phyloP scores from a whole-genome alignment of 2,888 invertebrate genomes.

The Azorinus chamasolen region DNA sequence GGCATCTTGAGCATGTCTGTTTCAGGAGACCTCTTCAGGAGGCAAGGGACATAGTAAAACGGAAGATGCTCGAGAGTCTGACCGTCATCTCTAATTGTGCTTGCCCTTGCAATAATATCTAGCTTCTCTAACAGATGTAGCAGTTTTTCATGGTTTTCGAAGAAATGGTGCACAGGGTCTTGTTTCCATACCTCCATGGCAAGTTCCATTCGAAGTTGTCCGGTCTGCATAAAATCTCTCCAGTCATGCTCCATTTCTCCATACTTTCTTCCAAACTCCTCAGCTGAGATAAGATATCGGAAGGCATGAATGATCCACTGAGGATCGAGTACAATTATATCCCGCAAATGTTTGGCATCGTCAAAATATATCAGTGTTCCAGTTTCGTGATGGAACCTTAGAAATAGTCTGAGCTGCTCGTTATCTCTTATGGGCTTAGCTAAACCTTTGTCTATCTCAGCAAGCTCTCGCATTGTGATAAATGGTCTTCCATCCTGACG shows the following conservation, averaged over 20 bases:
- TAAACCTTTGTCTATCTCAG: constrained; percentile 26
- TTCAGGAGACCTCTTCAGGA: constrained; percentile 32
- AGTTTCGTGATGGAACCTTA: constrained; percentile 35
- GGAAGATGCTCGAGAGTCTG: constrained; percentile 12
- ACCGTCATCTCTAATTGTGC: constrained; percentile 33
- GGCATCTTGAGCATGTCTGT: constrained; percentile 5
- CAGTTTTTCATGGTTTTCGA: constrained; percentile 43
- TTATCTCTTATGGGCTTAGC: constrained; percentile 42
- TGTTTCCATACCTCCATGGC: constrained; percentile 47
- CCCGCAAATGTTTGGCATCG: constrained; percentile 20
- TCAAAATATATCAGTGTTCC: constrained; percentile 49
- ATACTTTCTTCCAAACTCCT: constrained; percentile 49
- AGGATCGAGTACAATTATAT: constrained; percentile 48
- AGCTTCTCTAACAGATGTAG: constrained; percentile 44
- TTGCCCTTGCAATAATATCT: constrained; percentile 48
- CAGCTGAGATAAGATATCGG: constrained; percentile 43
- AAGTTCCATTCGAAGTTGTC: constrained; percentile 32
- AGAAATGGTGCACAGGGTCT: constrained; percentile 42
- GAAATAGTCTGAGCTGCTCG: constrained; percentile 42
- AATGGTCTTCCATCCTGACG: constrained; percentile 32
- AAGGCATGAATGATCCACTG: constrained; percentile 56
- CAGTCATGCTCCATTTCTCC: constrained; percentile 36
- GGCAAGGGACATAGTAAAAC: constrained; percentile 50
- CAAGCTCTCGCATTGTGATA: constrained; percentile 24
- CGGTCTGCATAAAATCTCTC: constrained; percentile 38